Evolutionary conservation across 1,140 invertebrate species (phyloP).

Genomic region (Bombus affinis): DNA sequence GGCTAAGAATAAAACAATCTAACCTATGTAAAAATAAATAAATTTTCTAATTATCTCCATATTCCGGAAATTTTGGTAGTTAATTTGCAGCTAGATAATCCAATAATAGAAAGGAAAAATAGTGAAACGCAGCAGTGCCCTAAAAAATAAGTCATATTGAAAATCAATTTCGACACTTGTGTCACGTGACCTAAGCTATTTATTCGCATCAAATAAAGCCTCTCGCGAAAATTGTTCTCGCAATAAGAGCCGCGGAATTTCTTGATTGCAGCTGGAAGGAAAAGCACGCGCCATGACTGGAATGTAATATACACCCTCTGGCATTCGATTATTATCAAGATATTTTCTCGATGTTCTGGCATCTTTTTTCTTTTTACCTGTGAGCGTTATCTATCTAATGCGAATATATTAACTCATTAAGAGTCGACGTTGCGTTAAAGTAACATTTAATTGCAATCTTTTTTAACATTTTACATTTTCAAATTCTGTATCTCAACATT

Average conservation of each 20-base stretch:
- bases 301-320: constrained; percentile 75
- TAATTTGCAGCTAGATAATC: neutral
- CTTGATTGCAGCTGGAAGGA: constrained; percentile 73
- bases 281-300: constrained; percentile 65
- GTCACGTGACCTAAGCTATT: neutral
- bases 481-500: neutral
- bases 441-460: neutral
- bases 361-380: neutral
- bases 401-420: neutral
- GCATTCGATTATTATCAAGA: constrained; percentile 63
- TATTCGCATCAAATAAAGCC: constrained; percentile 36
- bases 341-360: constrained; percentile 12
- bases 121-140: neutral
- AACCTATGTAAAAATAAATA: too few relatives aligned
- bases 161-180: neutral
- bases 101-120: neutral
- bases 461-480: neutral
- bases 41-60: too few relatives aligned
- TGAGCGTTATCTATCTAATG: too few relatives aligned
- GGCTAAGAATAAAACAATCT: too few relatives aligned
- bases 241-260: constrained; percentile 75
- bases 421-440: neutral
- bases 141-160: neutral
- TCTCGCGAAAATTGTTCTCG: constrained; percentile 19
- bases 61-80: too few relatives aligned